Conservation (phyloP, 2,113 vertebrate species). For the Anoplopoma fimbria region DNA sequence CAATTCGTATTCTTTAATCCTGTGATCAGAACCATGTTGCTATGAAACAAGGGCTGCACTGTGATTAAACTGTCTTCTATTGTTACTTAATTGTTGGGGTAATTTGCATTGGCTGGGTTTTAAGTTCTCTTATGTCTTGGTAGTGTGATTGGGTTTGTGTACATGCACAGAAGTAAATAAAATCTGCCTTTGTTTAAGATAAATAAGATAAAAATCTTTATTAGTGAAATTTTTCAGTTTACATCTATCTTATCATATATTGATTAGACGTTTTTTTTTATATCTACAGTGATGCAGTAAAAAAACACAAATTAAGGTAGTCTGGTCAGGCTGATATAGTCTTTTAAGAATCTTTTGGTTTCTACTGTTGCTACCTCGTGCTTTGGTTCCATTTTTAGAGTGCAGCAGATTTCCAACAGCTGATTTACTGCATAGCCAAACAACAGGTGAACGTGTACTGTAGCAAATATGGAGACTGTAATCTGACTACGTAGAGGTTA, state of each 20-base stretch:
- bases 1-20: constrained; percentile 66
- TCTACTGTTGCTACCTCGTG: constrained; percentile 19
- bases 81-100: constrained; percentile 80
- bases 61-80: constrained; percentile 85
- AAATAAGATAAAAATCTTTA: too few species aligned
- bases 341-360: constrained; percentile 9
- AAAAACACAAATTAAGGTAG: not conserved
- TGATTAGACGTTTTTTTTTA: constrained; percentile 2
- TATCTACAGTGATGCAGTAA: not conserved
- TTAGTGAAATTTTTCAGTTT: too few species aligned
- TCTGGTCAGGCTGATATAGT: not conserved
- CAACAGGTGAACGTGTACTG: constrained; percentile 52
- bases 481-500: constrained; percentile 48
- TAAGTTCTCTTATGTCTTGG: constrained; percentile 64
- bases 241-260: not conserved
- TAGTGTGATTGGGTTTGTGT: constrained; percentile 15
- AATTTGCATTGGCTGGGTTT: constrained; percentile 58
- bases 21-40: constrained; percentile 79
- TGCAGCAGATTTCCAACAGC: constrained; percentile 53
- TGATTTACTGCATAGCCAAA: constrained; percentile 46
- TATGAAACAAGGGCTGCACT: constrained; percentile 82
- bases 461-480: constrained; percentile 34
- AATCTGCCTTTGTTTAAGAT: constrained; percentile 27
- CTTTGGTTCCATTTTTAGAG: constrained; percentile 54
- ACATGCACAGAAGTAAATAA: not conserved